Conservation (phyloP, 2,113 vertebrate species). For the Platysteira castanea region DNA sequence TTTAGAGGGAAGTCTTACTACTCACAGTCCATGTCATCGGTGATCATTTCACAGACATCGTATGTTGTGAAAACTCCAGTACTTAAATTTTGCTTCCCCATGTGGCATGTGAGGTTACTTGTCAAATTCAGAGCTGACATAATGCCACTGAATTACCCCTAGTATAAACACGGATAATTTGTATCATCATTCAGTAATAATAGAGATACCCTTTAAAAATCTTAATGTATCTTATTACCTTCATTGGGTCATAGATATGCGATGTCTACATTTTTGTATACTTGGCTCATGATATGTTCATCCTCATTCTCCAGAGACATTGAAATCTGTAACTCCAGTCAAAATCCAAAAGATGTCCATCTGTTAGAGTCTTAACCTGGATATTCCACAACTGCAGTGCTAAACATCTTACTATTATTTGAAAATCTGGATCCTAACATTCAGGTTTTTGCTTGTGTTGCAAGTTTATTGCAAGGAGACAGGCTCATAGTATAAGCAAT, state of each 20-base stretch:
- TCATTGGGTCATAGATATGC: neutral
- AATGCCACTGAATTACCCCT: neutral
- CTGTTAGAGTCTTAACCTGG: neutral
- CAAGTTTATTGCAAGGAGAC: neutral
- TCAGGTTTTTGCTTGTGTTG: neutral
- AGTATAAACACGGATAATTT: neutral
- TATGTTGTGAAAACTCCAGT: neutral
- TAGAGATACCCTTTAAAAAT: neutral
- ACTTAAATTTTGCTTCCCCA: neutral
- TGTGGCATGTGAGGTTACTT: neutral
- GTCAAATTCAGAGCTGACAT: neutral
- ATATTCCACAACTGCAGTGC: neutral
- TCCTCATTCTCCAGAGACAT: neutral
- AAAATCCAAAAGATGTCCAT: neutral
- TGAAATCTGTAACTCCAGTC: neutral
- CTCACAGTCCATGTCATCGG: neutral
- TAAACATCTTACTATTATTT: neutral
- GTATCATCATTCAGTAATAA: neutral
- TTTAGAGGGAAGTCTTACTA: neutral
- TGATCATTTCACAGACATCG: neutral
- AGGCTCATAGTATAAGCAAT: neutral
- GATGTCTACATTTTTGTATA: neutral
- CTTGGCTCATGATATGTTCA: neutral
- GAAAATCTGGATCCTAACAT: neutral
- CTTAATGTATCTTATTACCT: neutral